Evolutionary conservation across 2,797 vertebrate genomes (phyloP).

Genomic region (Morus bassanus): DNA sequence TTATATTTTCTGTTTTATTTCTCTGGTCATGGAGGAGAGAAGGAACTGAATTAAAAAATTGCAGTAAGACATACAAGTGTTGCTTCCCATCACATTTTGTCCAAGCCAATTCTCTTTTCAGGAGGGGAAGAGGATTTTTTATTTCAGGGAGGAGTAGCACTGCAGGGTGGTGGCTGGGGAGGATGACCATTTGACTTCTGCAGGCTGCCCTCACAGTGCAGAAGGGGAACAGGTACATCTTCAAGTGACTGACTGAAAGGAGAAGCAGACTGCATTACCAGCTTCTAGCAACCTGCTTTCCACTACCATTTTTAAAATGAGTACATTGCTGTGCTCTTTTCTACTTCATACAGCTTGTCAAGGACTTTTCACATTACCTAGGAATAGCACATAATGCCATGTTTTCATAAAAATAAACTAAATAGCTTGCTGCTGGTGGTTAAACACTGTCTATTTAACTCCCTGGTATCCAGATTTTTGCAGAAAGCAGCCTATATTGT

Average conservation of each 20-base stretch:
- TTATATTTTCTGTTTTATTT: not conserved
- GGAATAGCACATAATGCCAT: not conserved
- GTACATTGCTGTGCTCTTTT: not conserved
- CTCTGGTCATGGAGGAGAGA: not conserved
- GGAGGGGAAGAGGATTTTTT: not conserved
- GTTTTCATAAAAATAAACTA: constrained; percentile 13
- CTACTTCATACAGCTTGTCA: not conserved
- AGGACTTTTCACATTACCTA: not conserved
- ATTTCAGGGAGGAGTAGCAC: not conserved
- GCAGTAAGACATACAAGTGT: not conserved
- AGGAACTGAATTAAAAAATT: not conserved
- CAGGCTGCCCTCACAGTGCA: not conserved
- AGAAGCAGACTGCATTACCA: not conserved
- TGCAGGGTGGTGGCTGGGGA: not conserved
- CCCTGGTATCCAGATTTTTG: not conserved
- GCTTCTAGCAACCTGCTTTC: not conserved
- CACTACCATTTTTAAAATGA: not conserved
- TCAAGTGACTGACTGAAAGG: not conserved
- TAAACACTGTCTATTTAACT: not conserved
- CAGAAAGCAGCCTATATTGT: not conserved
- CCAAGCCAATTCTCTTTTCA: not conserved
- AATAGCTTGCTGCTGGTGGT: not conserved
- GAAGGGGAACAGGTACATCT: not conserved
- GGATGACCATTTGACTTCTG: not conserved
- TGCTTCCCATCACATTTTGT: not conserved